Conservation (phyloP, 2,888 invertebrate genomes). For the Acanthosepion pharaonis region DNA sequence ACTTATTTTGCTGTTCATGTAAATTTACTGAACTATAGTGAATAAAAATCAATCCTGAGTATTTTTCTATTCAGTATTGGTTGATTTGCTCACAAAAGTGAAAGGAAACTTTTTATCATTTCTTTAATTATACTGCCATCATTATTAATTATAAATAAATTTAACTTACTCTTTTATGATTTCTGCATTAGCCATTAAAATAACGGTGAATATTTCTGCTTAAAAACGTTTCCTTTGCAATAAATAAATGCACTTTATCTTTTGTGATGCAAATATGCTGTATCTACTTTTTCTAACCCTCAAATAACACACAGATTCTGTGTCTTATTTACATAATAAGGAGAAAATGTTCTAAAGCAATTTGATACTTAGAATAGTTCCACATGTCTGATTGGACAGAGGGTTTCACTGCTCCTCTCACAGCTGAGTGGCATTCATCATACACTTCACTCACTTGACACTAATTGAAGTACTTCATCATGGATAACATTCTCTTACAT, state of each 20-base stretch:
- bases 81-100: not conserved
- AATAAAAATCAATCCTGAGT: not conserved
- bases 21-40: not conserved
- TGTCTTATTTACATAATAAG: not conserved
- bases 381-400: not conserved
- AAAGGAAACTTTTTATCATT: not conserved
- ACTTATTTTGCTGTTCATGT: not conserved
- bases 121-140: not conserved
- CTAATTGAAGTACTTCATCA: not conserved
- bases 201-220: not conserved
- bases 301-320: not conserved
- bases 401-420: not conserved
- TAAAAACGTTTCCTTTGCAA: not conserved
- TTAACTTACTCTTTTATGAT: not conserved
- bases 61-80: not conserved
- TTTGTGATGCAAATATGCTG: not conserved
- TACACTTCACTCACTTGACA: slow-evolving; percentile 33
- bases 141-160: not conserved
- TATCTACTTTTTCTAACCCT: not conserved
- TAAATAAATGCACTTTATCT: not conserved
- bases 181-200: not conserved
- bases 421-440: slow-evolving; percentile 10
- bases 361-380: not conserved
- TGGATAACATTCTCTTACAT: not conserved
- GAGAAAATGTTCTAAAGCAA: not conserved